Evolutionary conservation across 2,888 invertebrate genomes (phyloP), one percentile per base, ranked within the genome.

Genomic region (Drosophila mulleri): DNA sequence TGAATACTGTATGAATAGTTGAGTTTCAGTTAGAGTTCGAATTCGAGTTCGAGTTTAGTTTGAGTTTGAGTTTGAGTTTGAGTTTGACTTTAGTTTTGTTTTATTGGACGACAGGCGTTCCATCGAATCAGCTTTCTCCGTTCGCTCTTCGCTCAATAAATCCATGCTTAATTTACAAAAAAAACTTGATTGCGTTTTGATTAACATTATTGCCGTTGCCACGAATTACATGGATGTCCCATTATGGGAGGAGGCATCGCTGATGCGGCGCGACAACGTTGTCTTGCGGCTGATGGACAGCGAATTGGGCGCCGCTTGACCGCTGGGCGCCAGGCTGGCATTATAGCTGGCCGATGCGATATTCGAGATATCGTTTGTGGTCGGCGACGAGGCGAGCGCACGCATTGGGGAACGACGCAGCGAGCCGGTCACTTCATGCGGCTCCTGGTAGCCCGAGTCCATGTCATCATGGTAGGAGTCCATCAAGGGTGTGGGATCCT

Each of bases 281-380:
- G 86, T 76, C 78, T 92, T 93, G 54, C 91, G 90, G 64, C 94
- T 94, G 0, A 94, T 79, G 29, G 86, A 92, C 1, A 94, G 94
- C 9, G 91, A 50, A 12, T 88, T 94, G 91, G 54, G 12, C 29
- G 32, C 72, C 93, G 72, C 61, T 52, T 69, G 79, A 18, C 78
- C 81, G 29, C 75, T 61, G n/a, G 80, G 41, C 41, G 41, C 83
- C 60, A 68, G 63, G 20, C 69, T 72, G 18, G 95, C 94, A 86
- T 94, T 94, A 35, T 96, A 94, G 90, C 97, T 97, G 50, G 97
- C 96, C 11, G 97, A 9, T 9, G 70, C 16, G 14, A 91, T 90
- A 90, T 97, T 97, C 0, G 97, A 96, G 85, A 97, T 95, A 89
- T 97, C 97, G 83, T 97, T 96, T 80, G 96, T 94, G 1, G 96